These are phyloP conservation scores for Nycticorax nycticorax DNA, from an alignment of 2,113 vertebrate genomes.

Conservation along the genomic window DNA sequence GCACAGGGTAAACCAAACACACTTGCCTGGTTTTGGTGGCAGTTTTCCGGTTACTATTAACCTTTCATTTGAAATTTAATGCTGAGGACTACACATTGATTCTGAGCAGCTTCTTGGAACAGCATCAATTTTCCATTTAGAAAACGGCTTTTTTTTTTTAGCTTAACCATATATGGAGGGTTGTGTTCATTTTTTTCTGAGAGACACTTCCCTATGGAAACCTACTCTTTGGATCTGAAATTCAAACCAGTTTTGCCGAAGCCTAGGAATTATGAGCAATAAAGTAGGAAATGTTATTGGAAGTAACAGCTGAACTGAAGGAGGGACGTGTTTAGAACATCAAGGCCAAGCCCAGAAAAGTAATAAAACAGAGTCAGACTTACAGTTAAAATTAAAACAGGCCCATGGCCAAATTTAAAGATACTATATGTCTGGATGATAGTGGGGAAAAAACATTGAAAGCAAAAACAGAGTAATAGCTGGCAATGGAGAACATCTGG, in stretches of 20 bases:
- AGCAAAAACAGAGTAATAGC: background rate
- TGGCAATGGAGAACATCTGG: background rate
- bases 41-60: slow-evolving; percentile 25
- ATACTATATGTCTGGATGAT: background rate
- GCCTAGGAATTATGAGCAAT: background rate
- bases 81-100: background rate
- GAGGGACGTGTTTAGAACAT: background rate
- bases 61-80: slow-evolving; percentile 21
- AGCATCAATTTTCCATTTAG: slow-evolving; percentile 28
- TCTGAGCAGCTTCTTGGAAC: slow-evolving; percentile 8
- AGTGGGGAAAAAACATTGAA: background rate
- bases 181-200: background rate
- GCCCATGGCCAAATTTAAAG: background rate
- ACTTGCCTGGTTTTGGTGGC: background rate
- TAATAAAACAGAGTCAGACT: background rate
- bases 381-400: background rate
- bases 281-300: background rate
- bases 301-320: background rate
- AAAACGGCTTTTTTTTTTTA: background rate
- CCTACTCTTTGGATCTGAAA: background rate
- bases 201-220: background rate
- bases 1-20: background rate
- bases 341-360: background rate
- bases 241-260: background rate
- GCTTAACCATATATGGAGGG: background rate